Evolutionary conservation across 2,888 invertebrate species (phyloP), one percentile per base, ranked within the genome.

Genomic region (Orchestes rusci): DNA sequence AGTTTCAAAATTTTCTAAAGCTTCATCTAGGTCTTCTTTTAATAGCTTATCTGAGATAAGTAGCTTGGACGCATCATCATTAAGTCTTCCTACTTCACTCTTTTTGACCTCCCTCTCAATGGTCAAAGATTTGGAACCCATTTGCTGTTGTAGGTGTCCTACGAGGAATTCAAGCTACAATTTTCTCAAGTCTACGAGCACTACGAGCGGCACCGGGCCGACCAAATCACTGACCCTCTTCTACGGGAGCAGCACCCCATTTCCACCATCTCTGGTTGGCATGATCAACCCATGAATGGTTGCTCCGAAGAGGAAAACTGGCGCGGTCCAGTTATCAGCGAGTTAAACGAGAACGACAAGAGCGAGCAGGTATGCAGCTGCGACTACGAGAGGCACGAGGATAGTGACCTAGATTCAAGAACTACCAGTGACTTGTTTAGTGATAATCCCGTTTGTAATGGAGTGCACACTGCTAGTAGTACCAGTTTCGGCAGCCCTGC

Each of bases 151-250:
- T 62, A 90, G 90, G 90, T 97, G 5, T 94, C 96, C 0, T 95
- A 95, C 67, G 96, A 97, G 72, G 96, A 97, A 68, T 97, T 96
- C 70, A 92, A 93, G 63, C 77, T 94, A 4, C 95, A 96, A 68
- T 95, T 96, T 70, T 91, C 94, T 20, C 92, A 94, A 72, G 93
- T 95, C 91, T 93, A 93, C 65, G 92, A 92, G 63, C 91, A 91
- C 64, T 96, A 95, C 65, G 94, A 95, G 63, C 80, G 91, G 42
- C 87, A 94, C 56, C 77, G 94, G 43, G 88, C 92, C 0, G 94
- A 95, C 69, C 91, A 94, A 67, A 90, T 95, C 58, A 91, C 93
- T 0, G 95, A 95, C 71, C 94, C 94, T 0, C 84, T 88, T n/a
- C 77, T 94, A 54, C 73, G 94, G 13, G 90, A 90, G 63, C 90